phyloP scores from a whole-genome alignment of 2,888 invertebrate species.

The Phalera bucephala region DNA sequence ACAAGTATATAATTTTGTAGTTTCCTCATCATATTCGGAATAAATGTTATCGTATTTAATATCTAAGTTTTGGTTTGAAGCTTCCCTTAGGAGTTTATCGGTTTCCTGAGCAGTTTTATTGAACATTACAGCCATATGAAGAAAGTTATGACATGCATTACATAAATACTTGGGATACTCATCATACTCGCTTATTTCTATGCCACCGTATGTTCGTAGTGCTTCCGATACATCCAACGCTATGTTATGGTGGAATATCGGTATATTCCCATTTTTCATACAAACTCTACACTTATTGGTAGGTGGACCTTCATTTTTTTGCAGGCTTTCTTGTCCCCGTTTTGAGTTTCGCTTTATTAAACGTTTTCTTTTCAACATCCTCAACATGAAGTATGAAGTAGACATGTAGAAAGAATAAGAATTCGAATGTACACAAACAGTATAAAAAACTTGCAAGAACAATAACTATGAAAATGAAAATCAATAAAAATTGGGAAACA shows the following conservation, averaged over 20 bases:
- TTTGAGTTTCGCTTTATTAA: not conserved
- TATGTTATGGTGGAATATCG: conserved; percentile 39
- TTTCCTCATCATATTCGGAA: not conserved
- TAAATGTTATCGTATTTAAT: conserved; percentile 2
- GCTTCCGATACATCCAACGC: conserved; percentile 43
- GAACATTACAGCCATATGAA: conserved; percentile 49
- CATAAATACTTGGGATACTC: conserved; percentile 52
- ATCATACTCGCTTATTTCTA: conserved; percentile 45
- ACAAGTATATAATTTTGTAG: conserved; percentile 10
- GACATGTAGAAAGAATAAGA: no score
- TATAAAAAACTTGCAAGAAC: no score
- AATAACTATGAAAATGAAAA: no score
- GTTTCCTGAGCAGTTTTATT: conserved; percentile 48
- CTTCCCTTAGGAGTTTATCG: conserved; percentile 36
- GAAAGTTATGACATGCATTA: conserved; percentile 38
- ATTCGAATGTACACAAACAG: no score
- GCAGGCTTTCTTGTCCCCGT: no score
- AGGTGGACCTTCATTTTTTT: no score
- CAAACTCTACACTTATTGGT: conserved; percentile 54
- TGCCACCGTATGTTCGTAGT: conserved; percentile 43
- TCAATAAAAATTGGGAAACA: no score
- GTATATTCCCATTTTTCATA: conserved; percentile 46
- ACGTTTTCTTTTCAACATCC: conserved; percentile 13
- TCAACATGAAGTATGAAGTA: conserved; percentile 20
- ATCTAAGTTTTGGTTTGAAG: conserved; percentile 4